Evolutionary conservation across 1,140 invertebrate species (phyloP).

Genomic region (Phocides pigmalion): DNA sequence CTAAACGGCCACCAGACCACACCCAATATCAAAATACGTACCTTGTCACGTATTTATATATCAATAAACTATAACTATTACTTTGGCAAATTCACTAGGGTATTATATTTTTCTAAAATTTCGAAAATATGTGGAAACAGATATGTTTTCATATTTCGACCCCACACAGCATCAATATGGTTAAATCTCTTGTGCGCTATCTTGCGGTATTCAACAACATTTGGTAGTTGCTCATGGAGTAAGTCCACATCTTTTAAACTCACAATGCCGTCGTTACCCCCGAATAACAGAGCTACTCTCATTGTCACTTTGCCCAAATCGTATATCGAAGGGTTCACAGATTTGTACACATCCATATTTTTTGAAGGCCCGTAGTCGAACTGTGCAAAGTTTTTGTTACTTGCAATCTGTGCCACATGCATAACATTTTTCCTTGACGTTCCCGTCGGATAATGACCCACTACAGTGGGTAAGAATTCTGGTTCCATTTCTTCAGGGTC

Average conservation of each 20-base stretch:
- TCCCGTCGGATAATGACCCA: conserved; percentile 48
- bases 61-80: no score
- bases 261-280: conserved; percentile 85
- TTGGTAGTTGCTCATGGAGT: conserved; percentile 75
- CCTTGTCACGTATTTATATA: no score
- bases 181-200: conserved; percentile 50
- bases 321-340: conserved; percentile 82
- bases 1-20: no score
- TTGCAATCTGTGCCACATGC: conserved; percentile 86
- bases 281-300: conserved; percentile 81
- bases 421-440: conserved; percentile 87
- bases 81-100: not conserved
- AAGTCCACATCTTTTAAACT: conserved; percentile 82
- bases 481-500: conserved; percentile 50
- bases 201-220: conserved; percentile 55
- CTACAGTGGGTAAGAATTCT: conserved; percentile 42
- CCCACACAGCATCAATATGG: conserved; percentile 84
- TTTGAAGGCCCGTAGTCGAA: conserved; percentile 80
- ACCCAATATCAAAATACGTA: no score
- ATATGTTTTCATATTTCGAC: conserved; percentile 71
- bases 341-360: conserved; percentile 82
- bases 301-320: conserved; percentile 82
- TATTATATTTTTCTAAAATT: conserved; percentile 39
- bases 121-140: conserved; percentile 58
- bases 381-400: conserved; percentile 63